Evolutionary conservation across 2,888 invertebrate genomes (phyloP).

Genomic region (Pedicia rivosa): DNA sequence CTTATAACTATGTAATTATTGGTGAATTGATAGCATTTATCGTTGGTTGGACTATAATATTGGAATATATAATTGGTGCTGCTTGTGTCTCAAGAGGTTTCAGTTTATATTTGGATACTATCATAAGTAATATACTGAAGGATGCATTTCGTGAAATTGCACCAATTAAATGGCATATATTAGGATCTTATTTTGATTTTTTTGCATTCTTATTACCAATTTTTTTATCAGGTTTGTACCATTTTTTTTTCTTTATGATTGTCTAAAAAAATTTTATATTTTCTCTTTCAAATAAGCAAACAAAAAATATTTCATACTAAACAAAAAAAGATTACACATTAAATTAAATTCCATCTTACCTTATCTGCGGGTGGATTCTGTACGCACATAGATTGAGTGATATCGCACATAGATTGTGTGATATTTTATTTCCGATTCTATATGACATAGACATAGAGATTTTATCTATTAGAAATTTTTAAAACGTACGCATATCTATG

Average conservation of each 20-base stretch:
- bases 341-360: too few relatives aligned
- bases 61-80: conserved; percentile 67
- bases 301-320: too few relatives aligned
- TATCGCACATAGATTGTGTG: too few relatives aligned
- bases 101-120: conserved; percentile 54
- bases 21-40: conserved; percentile 78
- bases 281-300: too few relatives aligned
- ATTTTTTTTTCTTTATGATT: not conserved
- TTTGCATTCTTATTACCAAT: conserved; percentile 51
- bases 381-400: too few relatives aligned
- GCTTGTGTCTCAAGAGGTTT: conserved; percentile 64
- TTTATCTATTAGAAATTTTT: too few relatives aligned
- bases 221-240: conserved; percentile 42
- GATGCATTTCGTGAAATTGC: conserved; percentile 40
- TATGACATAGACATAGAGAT: too few relatives aligned
- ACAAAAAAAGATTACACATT: too few relatives aligned
- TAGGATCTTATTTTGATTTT: conserved; percentile 57
- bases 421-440: too few relatives aligned
- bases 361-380: too few relatives aligned
- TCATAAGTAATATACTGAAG: conserved; percentile 45
- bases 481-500: too few relatives aligned
- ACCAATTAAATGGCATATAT: conserved; percentile 39
- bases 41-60: conserved; percentile 81
- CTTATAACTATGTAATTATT: conserved; percentile 65
- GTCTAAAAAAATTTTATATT: not conserved